Base-by-base conservation (phyloP, 2,888 invertebrate species). In the Polydrusus tereticollis region DNA sequence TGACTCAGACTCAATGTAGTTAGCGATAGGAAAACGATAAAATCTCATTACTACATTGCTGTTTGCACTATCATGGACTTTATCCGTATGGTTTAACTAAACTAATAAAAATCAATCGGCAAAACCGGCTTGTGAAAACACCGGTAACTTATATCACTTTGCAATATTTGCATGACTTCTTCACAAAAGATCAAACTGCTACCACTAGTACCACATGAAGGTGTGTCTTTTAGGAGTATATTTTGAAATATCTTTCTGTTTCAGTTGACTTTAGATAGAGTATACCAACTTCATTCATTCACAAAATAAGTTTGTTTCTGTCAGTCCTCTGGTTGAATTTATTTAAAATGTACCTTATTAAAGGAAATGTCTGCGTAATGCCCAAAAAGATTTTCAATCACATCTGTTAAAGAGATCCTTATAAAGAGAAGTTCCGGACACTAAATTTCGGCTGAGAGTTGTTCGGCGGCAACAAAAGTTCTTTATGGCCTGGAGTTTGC, bases 401-500 rank as follows among this genome's bases (percentile, higher is more conserved):
- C 45, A 45, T 45, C 45, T 45, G 45, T 45, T 45, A 45, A 45
- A 43, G 14, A 41, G 43, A 18, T 43, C 18, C 12, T 43, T 43
- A 43, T 16, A 43, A 45, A 18, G 20, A 45, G 45, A 45, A 45
- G 45, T 45, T 45, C 45, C 45, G 45, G 45, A 45, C 8, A 20
- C 20, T 45, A 20, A 45, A 45, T 45, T 45, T 12, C 18, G 45
- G 10, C 20, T 10, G 45, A 45, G 45, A 45, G 20, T 45, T 45
- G 20, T 45, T 45, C 45, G 45, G 45, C 8, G 45, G 45, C 5
- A 45, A 20, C 45, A 45, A 45, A 45, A 45, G 45, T 45, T 45
- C 45, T 45, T 45, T 45, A 45, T 45, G 45, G 45, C 20, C 45
- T 45, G 18, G 45, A 45, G 45, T 45, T 45, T 45, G 20, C 45